Conservation (phyloP, 2,888 invertebrate genomes). For the Lamproptera curius region DNA sequence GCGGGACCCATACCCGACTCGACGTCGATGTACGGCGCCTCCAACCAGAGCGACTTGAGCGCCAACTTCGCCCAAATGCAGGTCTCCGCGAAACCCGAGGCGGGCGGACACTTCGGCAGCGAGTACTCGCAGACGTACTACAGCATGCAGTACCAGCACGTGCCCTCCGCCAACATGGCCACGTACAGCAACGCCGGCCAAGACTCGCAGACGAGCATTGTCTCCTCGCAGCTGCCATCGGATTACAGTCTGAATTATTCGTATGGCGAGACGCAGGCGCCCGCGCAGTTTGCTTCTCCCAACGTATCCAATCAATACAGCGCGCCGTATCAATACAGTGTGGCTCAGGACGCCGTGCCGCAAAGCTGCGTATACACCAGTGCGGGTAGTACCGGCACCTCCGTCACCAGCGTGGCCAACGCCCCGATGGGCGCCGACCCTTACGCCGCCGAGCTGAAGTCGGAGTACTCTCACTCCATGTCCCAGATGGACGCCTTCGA, state of each 20-base stretch:
- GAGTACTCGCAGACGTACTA: conserved; percentile 64
- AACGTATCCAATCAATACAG: conserved; percentile 27
- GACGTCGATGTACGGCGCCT: conserved; percentile 32
- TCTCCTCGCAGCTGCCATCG: conserved; percentile 43
- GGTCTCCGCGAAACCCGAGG: conserved; percentile 44
- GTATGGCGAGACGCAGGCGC: conserved; percentile 34
- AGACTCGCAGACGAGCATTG: conserved; percentile 44
- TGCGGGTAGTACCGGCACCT: conserved; percentile 38
- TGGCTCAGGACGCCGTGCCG: conserved; percentile 39
- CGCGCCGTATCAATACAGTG: conserved; percentile 40
- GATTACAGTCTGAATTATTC: conserved; percentile 53
- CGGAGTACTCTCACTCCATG: conserved; percentile 32
- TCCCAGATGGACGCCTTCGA: conserved; percentile 55
- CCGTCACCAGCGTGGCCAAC: conserved; percentile 37
- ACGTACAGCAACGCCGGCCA: conserved; percentile 55
- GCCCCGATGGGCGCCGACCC: conserved; percentile 34
- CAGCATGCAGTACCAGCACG: conserved; percentile 54
- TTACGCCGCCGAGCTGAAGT: conserved; percentile 28
- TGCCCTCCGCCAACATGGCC: conserved; percentile 38
- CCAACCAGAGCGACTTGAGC: conserved; percentile 44
- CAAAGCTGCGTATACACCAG: conserved; percentile 54
- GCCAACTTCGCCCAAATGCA: conserved; percentile 62
- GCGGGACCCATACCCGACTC: conserved; percentile 41
- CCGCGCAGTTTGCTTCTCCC: conserved; percentile 24
- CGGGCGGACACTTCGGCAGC: conserved; percentile 31